Conservation (phyloP, 2,113 vertebrate genomes). For the Esox niger region DNA sequence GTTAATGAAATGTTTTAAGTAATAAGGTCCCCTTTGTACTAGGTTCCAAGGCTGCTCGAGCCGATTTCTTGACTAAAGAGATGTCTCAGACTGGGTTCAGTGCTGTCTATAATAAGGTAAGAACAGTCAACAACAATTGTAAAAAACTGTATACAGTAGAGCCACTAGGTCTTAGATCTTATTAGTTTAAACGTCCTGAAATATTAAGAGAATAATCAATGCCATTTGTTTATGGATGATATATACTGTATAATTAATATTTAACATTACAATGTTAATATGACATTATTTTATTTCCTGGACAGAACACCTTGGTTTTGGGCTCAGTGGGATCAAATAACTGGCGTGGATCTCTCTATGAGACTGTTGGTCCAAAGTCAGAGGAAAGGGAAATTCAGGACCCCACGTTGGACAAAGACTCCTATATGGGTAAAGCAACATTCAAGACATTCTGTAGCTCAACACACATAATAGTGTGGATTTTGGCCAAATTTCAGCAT, state of each 20-base stretch:
- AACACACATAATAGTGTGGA: no score
- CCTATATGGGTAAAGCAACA: conserved; percentile 64
- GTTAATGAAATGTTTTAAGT: background rate
- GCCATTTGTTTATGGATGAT: no score
- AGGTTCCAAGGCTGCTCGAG: conserved; percentile 41
- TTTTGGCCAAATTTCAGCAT: no score
- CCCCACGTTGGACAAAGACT: conserved; percentile 41
- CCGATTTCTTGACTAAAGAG: conserved; percentile 41
- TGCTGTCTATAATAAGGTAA: conserved; percentile 14
- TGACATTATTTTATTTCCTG: background rate
- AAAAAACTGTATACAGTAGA: no score
- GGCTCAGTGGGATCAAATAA: conserved; percentile 65
- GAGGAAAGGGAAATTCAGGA: conserved; percentile 35
- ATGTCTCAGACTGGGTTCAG: conserved; percentile 69
- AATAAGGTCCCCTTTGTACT: background rate
- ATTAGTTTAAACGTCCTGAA: no score
- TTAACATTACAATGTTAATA: background rate
- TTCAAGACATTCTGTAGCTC: no score
- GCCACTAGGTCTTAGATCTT: no score
- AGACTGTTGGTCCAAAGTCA: accelerated
- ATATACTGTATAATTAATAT: no score
- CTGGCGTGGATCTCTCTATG: conserved; percentile 58
- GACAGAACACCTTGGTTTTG: conserved; percentile 59
- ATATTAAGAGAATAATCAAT: no score
- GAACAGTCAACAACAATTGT: no score